Conservation (phyloP, 2,888 invertebrate genomes). For the Patella pellucida region DNA sequence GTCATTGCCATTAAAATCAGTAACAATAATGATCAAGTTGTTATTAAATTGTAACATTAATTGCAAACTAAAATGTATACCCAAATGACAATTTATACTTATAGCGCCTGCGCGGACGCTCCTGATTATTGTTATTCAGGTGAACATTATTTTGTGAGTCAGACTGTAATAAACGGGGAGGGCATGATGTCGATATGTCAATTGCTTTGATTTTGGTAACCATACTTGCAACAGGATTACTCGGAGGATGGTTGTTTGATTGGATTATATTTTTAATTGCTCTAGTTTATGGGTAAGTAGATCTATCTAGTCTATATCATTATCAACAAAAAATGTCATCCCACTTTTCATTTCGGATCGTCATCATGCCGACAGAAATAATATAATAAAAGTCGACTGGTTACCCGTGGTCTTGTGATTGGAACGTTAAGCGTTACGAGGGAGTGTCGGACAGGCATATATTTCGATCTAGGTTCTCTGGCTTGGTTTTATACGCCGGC, state of each 20-base stretch:
- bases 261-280: conserved; percentile 58
- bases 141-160: conserved; percentile 17
- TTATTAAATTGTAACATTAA: no score
- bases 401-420: no score
- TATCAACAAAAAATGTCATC: neutral
- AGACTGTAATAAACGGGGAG: conserved; percentile 5
- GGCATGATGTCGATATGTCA: conserved; percentile 60
- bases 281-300: conserved; percentile 57
- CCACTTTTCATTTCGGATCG: neutral
- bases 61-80: no score
- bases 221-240: conserved; percentile 46
- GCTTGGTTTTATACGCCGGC: no score
- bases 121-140: conserved; percentile 7
- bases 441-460: no score
- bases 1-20: no score
- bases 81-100: no score
- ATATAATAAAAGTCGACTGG: no score
- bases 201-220: conserved; percentile 47
- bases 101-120: neutral
- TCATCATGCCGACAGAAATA: neutral
- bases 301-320: neutral
- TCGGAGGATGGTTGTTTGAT: conserved; percentile 54
- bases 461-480: no score
- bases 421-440: no score
- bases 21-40: no score